These are phyloP conservation scores for Galleria mellonella DNA, from an alignment of 1,140 invertebrate genomes.

Conservation along the genomic window DNA sequence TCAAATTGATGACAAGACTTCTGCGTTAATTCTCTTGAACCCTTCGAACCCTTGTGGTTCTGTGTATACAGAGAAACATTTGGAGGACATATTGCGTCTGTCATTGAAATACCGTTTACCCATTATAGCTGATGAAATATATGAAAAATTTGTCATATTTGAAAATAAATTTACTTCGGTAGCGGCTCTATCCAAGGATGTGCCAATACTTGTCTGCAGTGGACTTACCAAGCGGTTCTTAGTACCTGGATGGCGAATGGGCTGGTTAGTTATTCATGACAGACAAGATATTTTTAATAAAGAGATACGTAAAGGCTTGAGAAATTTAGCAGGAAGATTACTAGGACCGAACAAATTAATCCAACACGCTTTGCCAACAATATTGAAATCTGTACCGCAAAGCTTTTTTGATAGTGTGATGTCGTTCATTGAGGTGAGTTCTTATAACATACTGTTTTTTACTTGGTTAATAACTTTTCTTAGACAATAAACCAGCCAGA, in stretches of 20 bases:
- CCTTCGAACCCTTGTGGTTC: conserved; percentile 99
- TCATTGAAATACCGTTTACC: conserved; percentile 89
- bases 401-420: conserved; percentile 88
- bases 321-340: conserved; percentile 87
- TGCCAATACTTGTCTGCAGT: conserved; percentile 95
- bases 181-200: conserved; percentile 87
- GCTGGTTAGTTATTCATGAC: conserved; percentile 98
- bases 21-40: conserved; percentile 95
- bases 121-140: conserved; percentile 96
- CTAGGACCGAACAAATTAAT: conserved; percentile 93
- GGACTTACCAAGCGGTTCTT: conserved; percentile 96
- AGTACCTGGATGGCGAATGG: conserved; percentile 97
- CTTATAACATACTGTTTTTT: too few species aligned
- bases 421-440: conserved; percentile 83
- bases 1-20: conserved; percentile 92
- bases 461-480: too few species aligned
- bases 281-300: conserved; percentile 80
- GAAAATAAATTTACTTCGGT: conserved; percentile 88
- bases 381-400: conserved; percentile 89
- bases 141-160: conserved; percentile 94
- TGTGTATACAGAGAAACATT: conserved; percentile 88
- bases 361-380: conserved; percentile 92
- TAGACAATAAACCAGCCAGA: too few species aligned
- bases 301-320: conserved; percentile 82
- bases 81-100: conserved; percentile 86